Percentiles rank a stretch among this genome's conserved stretches.
Evolutionary conservation across 2,113 vertebrate genomes (phyloP).

Genomic region (Girardinichthys multiradiatus): DNA sequence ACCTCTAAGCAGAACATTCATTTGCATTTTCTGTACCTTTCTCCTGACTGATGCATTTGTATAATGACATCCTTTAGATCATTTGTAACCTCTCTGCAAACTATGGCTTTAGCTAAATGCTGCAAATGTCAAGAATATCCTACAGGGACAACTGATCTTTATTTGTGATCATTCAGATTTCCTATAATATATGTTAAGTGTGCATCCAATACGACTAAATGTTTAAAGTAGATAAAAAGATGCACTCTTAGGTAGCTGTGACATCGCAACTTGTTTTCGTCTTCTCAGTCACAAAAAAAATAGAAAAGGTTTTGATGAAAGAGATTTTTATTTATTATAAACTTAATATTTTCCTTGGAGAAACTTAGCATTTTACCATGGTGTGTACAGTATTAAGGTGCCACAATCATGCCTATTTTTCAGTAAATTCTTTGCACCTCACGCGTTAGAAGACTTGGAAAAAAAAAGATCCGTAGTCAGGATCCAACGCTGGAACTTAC

Average conservation of each 20-base stretch:
- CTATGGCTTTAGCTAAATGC: not conserved
- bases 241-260: not conserved
- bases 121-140: not conserved
- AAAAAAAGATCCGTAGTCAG: not conserved
- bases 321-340: no score
- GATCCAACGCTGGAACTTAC: not conserved
- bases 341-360: not conserved
- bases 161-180: not conserved
- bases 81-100: not conserved
- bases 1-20: not conserved
- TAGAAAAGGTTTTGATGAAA: no score
- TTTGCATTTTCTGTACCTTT: not conserved
- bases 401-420: not conserved
- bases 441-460: not conserved
- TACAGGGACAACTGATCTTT: not conserved
- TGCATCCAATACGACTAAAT: not conserved
- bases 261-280: no score
- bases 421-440: not conserved
- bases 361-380: no score
- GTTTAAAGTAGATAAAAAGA: not conserved
- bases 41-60: not conserved
- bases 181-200: not conserved
- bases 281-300: not conserved
- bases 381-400: no score
- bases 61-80: not conserved